These are phyloP conservation scores for Epinephelus moara DNA, from an alignment of 2,113 vertebrate species.

Conservation along the genomic window DNA sequence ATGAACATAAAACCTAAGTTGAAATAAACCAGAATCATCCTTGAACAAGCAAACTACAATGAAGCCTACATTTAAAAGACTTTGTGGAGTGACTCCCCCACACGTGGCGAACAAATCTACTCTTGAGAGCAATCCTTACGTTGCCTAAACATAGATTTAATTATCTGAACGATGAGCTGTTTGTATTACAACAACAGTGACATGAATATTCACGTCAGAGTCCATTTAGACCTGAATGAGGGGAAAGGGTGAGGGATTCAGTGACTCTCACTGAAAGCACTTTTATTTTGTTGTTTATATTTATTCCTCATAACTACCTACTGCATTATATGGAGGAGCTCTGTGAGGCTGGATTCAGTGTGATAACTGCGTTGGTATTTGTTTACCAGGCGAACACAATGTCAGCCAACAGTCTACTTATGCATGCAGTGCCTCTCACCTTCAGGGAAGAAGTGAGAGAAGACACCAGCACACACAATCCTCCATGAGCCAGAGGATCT, in stretches of 20 bases:
- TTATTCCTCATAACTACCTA: conserved; percentile 30
- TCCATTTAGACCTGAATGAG: conserved; percentile 31
- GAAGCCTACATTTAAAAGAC: conserved; percentile 6
- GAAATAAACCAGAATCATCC: conserved; percentile 28
- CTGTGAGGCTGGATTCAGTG: conserved; percentile 33
- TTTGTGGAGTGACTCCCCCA: background rate
- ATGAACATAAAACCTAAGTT: conserved; percentile 7
- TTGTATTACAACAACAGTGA: background rate
- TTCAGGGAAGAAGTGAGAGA: conserved; percentile 61
- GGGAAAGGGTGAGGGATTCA: background rate
- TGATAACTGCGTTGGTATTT: conserved; percentile 53
- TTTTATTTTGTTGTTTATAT: conserved; percentile 47
- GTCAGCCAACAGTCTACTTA: conserved; percentile 60
- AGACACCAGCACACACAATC: conserved; percentile 55
- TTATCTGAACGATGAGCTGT: conserved; percentile 28
- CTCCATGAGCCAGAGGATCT: conserved; percentile 63
- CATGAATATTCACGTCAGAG: conserved; percentile 46
- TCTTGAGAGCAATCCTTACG: background rate
- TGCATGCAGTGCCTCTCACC: conserved; percentile 60
- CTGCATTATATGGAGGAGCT: conserved; percentile 18
- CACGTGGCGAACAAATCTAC: background rate
- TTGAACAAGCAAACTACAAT: background rate
- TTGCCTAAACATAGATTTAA: conserved; percentile 23
- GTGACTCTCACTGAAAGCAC: conserved; percentile 52
- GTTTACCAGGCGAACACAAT: conserved; percentile 55